phyloP scores from a whole-genome alignment of 2,113 vertebrate species.

The Myrmophylax atrothorax region DNA sequence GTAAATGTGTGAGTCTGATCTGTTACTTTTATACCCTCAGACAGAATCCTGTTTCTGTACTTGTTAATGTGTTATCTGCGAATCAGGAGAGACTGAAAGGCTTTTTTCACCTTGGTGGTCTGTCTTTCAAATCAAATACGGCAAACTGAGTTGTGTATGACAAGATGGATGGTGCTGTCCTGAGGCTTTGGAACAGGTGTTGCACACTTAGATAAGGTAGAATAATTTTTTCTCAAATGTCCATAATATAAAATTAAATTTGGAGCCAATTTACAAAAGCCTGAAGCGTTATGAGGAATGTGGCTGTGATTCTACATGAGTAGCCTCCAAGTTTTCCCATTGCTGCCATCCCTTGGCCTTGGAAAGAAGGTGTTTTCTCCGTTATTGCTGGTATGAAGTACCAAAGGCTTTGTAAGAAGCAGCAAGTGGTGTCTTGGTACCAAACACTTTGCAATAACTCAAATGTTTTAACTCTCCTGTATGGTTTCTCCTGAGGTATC shows the following conservation, averaged over 20 bases:
- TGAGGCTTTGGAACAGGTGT: neutral
- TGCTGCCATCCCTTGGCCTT: neutral
- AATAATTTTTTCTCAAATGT: neutral
- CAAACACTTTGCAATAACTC: neutral
- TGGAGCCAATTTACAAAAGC: neutral
- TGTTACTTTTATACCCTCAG: neutral
- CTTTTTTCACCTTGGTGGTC: neutral
- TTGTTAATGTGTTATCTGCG: neutral
- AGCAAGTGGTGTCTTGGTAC: neutral
- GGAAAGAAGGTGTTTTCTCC: neutral
- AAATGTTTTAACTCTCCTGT: neutral
- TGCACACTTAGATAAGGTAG: neutral
- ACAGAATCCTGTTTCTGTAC: neutral
- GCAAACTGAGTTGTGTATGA: neutral
- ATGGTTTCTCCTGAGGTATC: neutral
- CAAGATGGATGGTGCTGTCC: neutral
- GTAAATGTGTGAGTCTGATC: neutral
- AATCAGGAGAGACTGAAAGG: neutral
- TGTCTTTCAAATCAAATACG: neutral
- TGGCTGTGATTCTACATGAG: neutral
- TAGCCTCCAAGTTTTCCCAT: neutral
- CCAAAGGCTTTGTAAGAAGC: neutral
- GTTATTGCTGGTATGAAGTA: neutral
- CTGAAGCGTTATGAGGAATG: accelerated
- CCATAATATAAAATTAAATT: neutral